phyloP scores from a whole-genome alignment of 2,113 vertebrate genomes.

The Malurus cyaneus region DNA sequence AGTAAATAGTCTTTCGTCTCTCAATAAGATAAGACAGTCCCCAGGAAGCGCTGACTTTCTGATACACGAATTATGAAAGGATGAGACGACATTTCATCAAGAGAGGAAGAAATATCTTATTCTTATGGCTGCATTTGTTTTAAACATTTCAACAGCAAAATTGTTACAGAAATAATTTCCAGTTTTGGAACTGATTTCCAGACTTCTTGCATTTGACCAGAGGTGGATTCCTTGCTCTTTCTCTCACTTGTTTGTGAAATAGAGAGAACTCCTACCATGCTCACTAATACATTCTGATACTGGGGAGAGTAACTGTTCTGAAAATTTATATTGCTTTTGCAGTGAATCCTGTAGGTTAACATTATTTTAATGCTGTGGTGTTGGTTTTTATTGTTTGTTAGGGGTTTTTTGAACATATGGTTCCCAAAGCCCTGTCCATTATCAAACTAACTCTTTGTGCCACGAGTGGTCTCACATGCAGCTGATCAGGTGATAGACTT shows the following conservation, averaged over 20 bases:
- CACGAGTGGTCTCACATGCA: accelerated
- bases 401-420: not conserved
- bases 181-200: not conserved
- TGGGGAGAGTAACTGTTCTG: not conserved
- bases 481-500: not conserved
- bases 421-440: not conserved
- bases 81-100: not conserved
- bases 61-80: not conserved
- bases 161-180: not conserved
- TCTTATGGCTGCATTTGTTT: not conserved
- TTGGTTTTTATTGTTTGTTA: not conserved
- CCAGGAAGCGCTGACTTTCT: not conserved
- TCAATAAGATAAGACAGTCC: not conserved
- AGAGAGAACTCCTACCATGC: not conserved
- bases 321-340: not conserved
- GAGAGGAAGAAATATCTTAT: not conserved
- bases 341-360: not conserved
- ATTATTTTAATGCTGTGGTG: not conserved
- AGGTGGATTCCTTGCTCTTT: not conserved
- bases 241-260: not conserved
- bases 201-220: not conserved
- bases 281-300: not conserved
- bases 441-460: not conserved
- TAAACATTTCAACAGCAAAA: not conserved
- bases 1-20: not conserved